These are phyloP conservation scores for Jacana jacana DNA, from an alignment of 2,113 vertebrate genomes.

Conservation along the genomic window DNA sequence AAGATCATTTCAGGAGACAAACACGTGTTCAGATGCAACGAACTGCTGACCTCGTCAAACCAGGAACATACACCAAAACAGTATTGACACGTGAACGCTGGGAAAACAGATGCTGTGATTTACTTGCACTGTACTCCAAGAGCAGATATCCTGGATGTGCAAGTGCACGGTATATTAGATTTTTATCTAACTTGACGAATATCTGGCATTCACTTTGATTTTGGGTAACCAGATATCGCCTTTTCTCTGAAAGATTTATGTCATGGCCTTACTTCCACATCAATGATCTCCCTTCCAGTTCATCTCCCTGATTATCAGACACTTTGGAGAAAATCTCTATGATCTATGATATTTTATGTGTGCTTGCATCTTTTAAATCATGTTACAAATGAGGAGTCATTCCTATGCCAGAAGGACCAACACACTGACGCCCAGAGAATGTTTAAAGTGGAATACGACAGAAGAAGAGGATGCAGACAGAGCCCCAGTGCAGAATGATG, in stretches of 20 bases:
- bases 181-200: not conserved
- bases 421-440: not conserved
- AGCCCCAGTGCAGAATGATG: not conserved
- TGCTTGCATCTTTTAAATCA: not conserved
- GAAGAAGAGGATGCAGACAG: not conserved
- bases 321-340: not conserved
- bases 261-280: not conserved
- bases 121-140: not conserved
- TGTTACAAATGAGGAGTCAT: not conserved
- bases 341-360: not conserved
- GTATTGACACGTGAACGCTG: not conserved
- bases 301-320: not conserved
- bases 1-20: slow-evolving; percentile 7
- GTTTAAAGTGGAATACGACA: not conserved
- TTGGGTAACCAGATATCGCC: not conserved
- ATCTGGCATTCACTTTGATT: not conserved
- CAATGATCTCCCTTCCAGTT: not conserved
- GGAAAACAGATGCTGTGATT: not conserved
- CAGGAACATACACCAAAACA: not conserved
- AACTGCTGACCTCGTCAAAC: not conserved
- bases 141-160: not conserved
- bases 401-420: not conserved
- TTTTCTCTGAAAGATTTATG: not conserved
- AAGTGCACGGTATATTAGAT: not conserved
- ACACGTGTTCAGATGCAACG: not conserved